These are phyloP conservation scores for Cladopsammia gracilis DNA, from an alignment of 64 coral and sea anemone genomes.

Conservation along the genomic window DNA sequence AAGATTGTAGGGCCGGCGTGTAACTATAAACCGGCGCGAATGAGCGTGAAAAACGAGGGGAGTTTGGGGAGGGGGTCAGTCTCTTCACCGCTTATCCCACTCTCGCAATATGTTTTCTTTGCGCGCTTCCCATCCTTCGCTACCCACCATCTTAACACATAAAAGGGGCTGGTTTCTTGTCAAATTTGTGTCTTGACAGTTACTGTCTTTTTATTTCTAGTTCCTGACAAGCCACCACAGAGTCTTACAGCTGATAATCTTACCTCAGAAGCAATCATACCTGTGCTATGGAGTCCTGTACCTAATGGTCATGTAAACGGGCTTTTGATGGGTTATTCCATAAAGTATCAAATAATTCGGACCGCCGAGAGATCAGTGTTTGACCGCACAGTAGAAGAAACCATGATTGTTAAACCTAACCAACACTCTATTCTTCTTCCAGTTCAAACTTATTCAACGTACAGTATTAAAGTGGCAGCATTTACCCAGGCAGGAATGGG, in stretches of 20 bases:
- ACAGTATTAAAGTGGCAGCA: constrained; percentile 43
- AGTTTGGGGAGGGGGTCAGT: too few relatives aligned
- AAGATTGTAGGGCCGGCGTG: too few relatives aligned
- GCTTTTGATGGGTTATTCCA: constrained; percentile 56
- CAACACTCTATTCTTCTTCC: background rate
- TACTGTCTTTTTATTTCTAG: constrained; percentile 4
- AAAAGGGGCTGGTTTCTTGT: too few relatives aligned
- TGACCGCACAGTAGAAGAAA: background rate
- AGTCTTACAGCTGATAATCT: constrained; percentile 13
- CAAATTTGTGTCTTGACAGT: too few relatives aligned
- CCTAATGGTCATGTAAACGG: constrained; percentile 57
- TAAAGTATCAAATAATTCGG: constrained; percentile 50
- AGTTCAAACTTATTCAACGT: constrained; percentile 15
- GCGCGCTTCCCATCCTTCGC: background rate
- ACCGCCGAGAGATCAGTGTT: constrained; percentile 13
- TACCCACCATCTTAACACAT: background rate
- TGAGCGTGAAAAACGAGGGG: too few relatives aligned
- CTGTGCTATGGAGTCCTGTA: constrained; percentile 54
- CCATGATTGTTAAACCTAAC: background rate
- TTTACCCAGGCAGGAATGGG: constrained; percentile 51
- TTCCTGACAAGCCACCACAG: constrained; percentile 51
- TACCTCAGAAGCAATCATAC: constrained; percentile 4
- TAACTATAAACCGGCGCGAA: too few relatives aligned
- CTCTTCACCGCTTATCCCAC: too few relatives aligned
- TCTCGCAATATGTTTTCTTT: background rate